Evolutionary conservation across 2,888 invertebrate species (phyloP), one percentile per base, ranked within the genome.

Genomic region (Metellina segmentata): DNA sequence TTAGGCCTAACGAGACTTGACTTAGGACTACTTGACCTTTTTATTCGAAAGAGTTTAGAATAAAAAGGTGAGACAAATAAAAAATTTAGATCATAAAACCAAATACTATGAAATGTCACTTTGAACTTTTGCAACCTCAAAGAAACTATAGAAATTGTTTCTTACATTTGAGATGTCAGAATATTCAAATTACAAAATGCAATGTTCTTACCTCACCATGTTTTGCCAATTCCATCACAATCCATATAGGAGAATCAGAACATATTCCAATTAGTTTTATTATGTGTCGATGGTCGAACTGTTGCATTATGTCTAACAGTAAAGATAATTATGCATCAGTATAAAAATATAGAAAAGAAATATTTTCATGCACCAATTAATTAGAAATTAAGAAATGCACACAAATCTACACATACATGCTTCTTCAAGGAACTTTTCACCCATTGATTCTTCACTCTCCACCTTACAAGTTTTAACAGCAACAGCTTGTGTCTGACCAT

Each of bases 381-480:
- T 34, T 34, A 34, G 1, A 34, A 34, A 34, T 34, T 34, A 34
- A 4, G 34, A 34, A 34, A 4, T 34, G 34, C 34, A 34, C 4
- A 34, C 34, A 34, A 34, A 34, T 34, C 34, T 34, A 4, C 34
- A 34, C 34, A 77, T 71, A 93, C 93, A 98, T 93, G 99, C 99
- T 96, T 99, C 99, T 95, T 99, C 99, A 0, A 99, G 96, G 95
- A 99, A 99, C 95, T 98, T 98, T 95, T 99, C 93, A 9, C 93
- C 92, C 85, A 93, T 91, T 5, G 96, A 95, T 98, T 98, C 34
- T 97, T 97, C 95, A 86, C 94, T 94, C 90, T 98, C 99, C 93
- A 98, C 96, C 96, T 99, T 99, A 96, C 99, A 99, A 0, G 99
- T 99, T 96, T 99, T 99, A 86, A 99, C 97, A 85, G 99, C 99